These are phyloP conservation scores for Miniopterus natalensis DNA, from an alignment of 2,113 vertebrate genomes.

Conservation along the genomic window DNA sequence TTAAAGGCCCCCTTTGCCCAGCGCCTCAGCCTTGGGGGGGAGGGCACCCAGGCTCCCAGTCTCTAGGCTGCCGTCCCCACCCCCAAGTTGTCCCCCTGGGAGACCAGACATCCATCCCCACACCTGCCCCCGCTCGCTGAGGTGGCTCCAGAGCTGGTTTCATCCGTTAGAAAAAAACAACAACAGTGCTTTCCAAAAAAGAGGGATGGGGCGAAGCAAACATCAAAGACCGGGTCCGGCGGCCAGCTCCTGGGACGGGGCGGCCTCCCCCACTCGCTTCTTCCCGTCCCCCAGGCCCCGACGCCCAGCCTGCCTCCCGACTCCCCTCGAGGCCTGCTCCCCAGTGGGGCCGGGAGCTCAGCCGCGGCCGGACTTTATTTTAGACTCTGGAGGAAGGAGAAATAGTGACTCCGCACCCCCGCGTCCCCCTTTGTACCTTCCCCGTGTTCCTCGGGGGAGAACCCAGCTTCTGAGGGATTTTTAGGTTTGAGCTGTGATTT, in stretches of 20 bases:
- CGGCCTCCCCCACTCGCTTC: background rate
- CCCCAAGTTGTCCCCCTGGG: background rate
- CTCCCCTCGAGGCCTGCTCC: background rate
- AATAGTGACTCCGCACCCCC: background rate
- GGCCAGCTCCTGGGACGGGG: background rate
- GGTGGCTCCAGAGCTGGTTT: background rate
- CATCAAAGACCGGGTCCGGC: slow-evolving; percentile 1
- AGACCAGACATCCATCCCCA: background rate
- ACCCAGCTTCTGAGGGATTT: background rate
- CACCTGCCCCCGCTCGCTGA: slow-evolving; percentile 69
- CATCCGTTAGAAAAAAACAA: too few relatives aligned
- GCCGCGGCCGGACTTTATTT: background rate
- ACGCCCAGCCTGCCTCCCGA: background rate
- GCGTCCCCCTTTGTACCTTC: background rate
- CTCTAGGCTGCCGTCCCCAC: slow-evolving; percentile 27
- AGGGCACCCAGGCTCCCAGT: background rate
- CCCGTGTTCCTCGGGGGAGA: background rate
- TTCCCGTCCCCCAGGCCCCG: slow-evolving; percentile 65
- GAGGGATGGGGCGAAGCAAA: background rate
- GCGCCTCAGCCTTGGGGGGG: background rate
- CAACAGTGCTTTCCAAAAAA: background rate
- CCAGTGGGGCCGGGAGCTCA: background rate
- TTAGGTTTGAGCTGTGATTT: slow-evolving; percentile 26
- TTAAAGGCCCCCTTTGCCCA: background rate
- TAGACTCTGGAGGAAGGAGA: slow-evolving; percentile 24